Evolutionary conservation across 2,797 vertebrate genomes (phyloP), one percentile per base, ranked within the genome.

Genomic region (Enteromius fasciolatus): DNA sequence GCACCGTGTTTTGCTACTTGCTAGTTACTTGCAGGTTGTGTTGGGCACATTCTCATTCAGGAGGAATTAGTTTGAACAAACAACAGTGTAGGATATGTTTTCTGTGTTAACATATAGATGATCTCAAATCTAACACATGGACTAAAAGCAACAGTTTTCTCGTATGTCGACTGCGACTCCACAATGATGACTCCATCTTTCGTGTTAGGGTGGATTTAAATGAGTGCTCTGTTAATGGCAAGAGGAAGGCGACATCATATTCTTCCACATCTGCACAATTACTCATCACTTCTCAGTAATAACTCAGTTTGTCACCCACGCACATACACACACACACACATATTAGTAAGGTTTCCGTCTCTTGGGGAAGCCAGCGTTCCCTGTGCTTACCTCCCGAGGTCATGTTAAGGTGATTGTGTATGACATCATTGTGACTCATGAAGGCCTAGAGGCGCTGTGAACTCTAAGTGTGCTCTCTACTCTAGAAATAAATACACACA

Each of bases 351-450:
- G 36, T 72, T 80, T 70, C 25, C 2, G 1, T 25, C 36, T 61
- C 36, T 61, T 8, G 18, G 39, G 75, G 69, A 81, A 74, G 54
- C 68, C 25, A 36, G 69, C 1, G 5, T 63, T 81, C 17, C 33
- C 11, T 54, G 23, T 67, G 33, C 23, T 59, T 67, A 50, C 59
- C 70, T 82, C 54, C 33, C 0, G 46, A 61, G 59, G 72, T 82
- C 80, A 75, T 67, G 46, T 68, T 67, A 31, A 75, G 72, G 48
- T 82, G 61, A 75, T 52, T 52, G 59, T 74, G 79, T 63, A 92
- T 94, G 92, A 93, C 92, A 92, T 94, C 92, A 93, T 87, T 88
- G 91, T 94, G 91, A 94, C 90, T 94, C 92, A 90, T 88, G 88
- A 86, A 85, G 85, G 85, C 86, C 90, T 87, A 87, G 86, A 88